Evolutionary conservation across 1,140 invertebrate genomes (phyloP).

Genomic region (Drosophila pseudoananassae): DNA sequence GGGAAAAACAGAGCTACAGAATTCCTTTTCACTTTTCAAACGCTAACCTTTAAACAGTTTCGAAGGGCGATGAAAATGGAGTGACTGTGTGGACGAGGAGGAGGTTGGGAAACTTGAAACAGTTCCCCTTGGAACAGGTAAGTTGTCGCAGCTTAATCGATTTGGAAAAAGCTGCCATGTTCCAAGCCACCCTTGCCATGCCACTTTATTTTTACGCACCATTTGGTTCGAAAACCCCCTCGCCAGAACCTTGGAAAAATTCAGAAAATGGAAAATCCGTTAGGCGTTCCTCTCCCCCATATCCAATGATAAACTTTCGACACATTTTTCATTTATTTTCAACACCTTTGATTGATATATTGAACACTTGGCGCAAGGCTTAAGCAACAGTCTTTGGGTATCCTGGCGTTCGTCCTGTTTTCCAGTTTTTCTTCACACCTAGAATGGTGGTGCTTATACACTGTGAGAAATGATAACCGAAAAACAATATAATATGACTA

Average conservation of each 20-base stretch:
- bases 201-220: constrained; percentile 76
- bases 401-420: constrained; percentile 23
- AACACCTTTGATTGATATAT: constrained; percentile 82
- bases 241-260: constrained; percentile 39
- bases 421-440: constrained; percentile 22
- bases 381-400: constrained; percentile 70
- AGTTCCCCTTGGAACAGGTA: constrained; percentile 38
- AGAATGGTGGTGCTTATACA: neutral
- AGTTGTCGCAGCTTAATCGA: constrained; percentile 79
- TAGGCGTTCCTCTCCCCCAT: constrained; percentile 17
- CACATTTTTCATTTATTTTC: constrained; percentile 82
- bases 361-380: constrained; percentile 78
- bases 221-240: constrained; percentile 55
- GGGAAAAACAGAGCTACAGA: constrained; percentile 22
- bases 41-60: constrained; percentile 70
- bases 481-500: too few species aligned
- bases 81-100: neutral
- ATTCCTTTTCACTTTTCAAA: constrained; percentile 77
- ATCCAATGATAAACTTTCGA: constrained; percentile 78
- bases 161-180: constrained; percentile 76
- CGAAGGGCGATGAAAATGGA: constrained; percentile 30
- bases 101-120: neutral
- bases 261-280: constrained; percentile 61
- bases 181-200: constrained; percentile 59
- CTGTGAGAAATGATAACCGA: neutral